Evolutionary conservation across 2,797 vertebrate genomes (phyloP), one percentile per base, ranked within the genome.

Genomic region (Lagodon rhomboides): DNA sequence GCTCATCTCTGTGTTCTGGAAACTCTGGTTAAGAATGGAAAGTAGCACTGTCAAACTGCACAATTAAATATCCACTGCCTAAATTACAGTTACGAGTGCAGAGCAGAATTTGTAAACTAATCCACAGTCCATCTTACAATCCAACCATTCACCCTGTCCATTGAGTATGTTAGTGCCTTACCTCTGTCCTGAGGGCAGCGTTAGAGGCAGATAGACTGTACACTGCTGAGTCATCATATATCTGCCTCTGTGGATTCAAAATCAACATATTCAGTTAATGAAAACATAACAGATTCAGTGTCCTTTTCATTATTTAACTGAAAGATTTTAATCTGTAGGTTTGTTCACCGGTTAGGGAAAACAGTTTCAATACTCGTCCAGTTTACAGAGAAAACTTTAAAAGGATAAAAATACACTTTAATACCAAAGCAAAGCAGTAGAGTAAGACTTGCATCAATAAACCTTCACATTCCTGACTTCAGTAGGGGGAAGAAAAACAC

Each of bases 1-100:
- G 84, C 88, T 94, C 86, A 95, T 92, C 91, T 98, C 97, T 49
- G 96, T 96, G 92, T 97, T 97, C 94, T 98, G 97, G 92, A 97
- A 98, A 92, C 91, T 96, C 98, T 99, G 96, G n/a, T 62, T 18
- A 51, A 22, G n/a, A 67, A 67, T 0, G 49, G 47, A 59, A 66
- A 47, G 23, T 16, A 61, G 53, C 20, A 16, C 15, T n/a, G 68
- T 83, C 22, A 80, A 47, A 41, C 5, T 55, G 17, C 12, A 41
- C 54, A 60, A 38, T 22, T 2, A 27, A 5, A 43, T 16, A 51
- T 7, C 3, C n/a, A 9, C 3, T 13, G 0, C 1, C 20, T 25
- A 47, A 6, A 25, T 17, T 47, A 49, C 3, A 74, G 50, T 10
- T 41, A 46, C 34, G 10, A 72, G 25, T 8, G 23, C 5, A 34